Conservation (phyloP, 2,888 invertebrate species). For the Idaea aversata region DNA sequence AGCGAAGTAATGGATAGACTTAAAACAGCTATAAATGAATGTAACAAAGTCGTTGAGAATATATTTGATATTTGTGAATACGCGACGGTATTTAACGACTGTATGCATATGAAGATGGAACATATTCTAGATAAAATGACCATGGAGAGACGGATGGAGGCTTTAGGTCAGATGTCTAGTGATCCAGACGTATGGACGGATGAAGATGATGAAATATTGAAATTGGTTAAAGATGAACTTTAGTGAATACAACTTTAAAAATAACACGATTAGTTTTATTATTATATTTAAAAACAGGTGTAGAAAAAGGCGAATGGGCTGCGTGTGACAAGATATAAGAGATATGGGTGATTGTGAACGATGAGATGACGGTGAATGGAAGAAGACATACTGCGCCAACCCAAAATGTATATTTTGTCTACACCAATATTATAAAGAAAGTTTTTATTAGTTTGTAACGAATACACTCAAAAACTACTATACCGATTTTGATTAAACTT, state of each 20-base stretch:
- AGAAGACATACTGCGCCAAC: too few relatives aligned
- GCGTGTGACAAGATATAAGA: too few relatives aligned
- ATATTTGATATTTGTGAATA: conserved; percentile 72
- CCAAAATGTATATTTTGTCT: too few relatives aligned
- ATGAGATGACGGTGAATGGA: too few relatives aligned
- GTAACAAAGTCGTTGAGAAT: conserved; percentile 45
- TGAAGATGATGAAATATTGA: conserved; percentile 62
- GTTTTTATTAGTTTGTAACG: too few relatives aligned
- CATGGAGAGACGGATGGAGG: conserved; percentile 69
- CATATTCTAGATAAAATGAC: conserved; percentile 67
- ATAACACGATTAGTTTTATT: too few relatives aligned
- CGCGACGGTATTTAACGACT: conserved; percentile 70
- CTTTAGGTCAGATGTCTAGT: conserved; percentile 60
- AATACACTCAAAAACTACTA: background rate
- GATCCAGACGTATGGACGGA: conserved; percentile 62
- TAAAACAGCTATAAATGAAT: conserved; percentile 54
- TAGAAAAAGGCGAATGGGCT: too few relatives aligned
- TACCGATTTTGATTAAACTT: too few relatives aligned
- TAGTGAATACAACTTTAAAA: conserved; percentile 17
- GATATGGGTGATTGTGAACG: too few relatives aligned
- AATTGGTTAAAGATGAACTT: conserved; percentile 66
- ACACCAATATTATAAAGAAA: too few relatives aligned
- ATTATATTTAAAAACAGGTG: too few relatives aligned
- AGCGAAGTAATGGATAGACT: conserved; percentile 60
- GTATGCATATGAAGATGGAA: conserved; percentile 75